Percentiles rank a stretch among this genome's conserved stretches.
These are phyloP conservation scores for Pammene fasciana DNA, from an alignment of 2,888 invertebrate species.

Conservation along the genomic window DNA sequence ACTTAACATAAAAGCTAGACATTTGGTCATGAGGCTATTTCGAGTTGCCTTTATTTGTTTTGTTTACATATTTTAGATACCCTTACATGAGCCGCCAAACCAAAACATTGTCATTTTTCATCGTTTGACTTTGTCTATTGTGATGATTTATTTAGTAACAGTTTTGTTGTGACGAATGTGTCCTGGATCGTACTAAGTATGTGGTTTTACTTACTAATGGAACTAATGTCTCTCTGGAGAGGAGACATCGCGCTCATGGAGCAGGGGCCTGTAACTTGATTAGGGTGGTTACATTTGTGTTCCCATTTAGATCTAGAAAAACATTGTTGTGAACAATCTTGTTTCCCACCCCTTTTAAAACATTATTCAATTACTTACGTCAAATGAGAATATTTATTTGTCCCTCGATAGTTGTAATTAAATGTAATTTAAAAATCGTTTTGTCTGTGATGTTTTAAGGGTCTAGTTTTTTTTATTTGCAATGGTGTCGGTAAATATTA, in stretches of 20 bases:
- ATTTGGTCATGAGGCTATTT: no score
- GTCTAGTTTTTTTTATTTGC: neutral
- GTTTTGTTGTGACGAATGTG: no score
- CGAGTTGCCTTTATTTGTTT: no score
- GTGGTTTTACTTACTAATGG: constrained; percentile 12
- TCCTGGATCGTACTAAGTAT: no score
- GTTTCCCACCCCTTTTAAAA: constrained; percentile 19
- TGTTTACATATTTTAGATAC: no score
- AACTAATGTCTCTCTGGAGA: constrained; percentile 34
- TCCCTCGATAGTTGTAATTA: constrained; percentile 15
- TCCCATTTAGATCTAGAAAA: neutral
- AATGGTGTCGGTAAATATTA: constrained; percentile 42
- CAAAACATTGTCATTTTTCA: no score
- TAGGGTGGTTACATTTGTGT: constrained; percentile 25
- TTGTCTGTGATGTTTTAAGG: neutral
- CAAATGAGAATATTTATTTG: constrained; percentile 17
- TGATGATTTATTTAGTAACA: no score
- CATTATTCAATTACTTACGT: constrained; percentile 13
- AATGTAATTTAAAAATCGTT: neutral
- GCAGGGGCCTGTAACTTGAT: constrained; percentile 31
- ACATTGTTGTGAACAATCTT: constrained; percentile 12
- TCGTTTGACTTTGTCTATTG: no score
- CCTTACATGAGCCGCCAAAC: no score
- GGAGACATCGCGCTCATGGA: constrained; percentile 3
- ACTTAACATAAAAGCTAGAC: no score